A percentile compares a stretch with the other conserved stretches of the same genome.
These are phyloP conservation scores for Nannobrachium achirus DNA, from an alignment of 2,113 vertebrate genomes.

Conservation along the genomic window DNA sequence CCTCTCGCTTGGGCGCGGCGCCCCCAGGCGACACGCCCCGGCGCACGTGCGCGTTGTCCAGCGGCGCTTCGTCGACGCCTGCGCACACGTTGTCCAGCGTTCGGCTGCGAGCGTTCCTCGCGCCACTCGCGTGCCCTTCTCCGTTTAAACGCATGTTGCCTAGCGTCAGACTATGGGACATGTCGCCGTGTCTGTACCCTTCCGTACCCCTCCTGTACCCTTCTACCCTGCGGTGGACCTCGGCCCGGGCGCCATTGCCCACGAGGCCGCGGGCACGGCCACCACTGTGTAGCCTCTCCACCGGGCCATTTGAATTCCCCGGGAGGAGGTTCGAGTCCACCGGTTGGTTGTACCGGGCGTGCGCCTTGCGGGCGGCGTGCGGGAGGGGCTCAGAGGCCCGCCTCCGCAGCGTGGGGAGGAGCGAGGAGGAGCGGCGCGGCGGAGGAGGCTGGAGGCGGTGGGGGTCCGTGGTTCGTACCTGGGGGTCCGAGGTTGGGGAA, in stretches of 20 bases:
- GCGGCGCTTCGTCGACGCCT: neutral
- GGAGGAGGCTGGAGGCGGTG: constrained; percentile 20
- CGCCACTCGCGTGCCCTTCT: constrained; percentile 20
- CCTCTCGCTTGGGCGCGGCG: neutral
- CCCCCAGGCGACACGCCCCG: neutral
- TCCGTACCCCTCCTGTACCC: neutral
- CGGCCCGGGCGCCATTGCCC: neutral
- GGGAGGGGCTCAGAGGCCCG: constrained; percentile 53
- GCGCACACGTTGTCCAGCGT: neutral
- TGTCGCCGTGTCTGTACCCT: constrained; percentile 13
- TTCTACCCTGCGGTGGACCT: neutral
- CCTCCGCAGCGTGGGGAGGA: constrained; percentile 56
- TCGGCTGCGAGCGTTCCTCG: neutral
- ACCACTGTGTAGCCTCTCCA: too few relatives aligned
- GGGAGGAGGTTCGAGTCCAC: too few relatives aligned
- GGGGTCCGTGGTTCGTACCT: constrained; percentile 57
- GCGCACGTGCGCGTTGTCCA: constrained; percentile 1
- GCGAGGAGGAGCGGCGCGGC: constrained; percentile 49
- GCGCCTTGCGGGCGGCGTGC: constrained; percentile 16
- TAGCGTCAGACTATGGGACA: neutral
- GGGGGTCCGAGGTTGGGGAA: constrained; percentile 33
- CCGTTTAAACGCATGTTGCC: neutral
- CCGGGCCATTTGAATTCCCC: too few relatives aligned
- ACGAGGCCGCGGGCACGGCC: too few relatives aligned
- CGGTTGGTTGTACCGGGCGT: constrained; percentile 35